These are phyloP conservation scores for Spodoptera exigua DNA, from an alignment of 2,888 invertebrate genomes.

Conservation along the genomic window DNA sequence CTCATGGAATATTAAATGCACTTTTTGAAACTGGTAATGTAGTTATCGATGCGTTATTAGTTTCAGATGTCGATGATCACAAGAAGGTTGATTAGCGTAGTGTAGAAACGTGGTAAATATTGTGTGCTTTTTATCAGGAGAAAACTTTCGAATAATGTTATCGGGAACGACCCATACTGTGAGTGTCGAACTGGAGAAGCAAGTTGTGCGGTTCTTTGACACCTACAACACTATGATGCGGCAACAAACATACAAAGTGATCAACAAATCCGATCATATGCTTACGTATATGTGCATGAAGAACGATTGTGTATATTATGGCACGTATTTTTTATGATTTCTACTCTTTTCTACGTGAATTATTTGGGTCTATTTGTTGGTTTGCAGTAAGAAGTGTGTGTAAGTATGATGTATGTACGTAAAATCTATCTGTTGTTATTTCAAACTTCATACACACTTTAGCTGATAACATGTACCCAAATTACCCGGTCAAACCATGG, in stretches of 20 bases:
- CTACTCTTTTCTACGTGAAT: not conserved
- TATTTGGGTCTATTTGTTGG: too few relatives aligned
- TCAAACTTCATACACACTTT: too few relatives aligned
- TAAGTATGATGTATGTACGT: too few relatives aligned
- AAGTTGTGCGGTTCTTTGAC: conserved; percentile 86
- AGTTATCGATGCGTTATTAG: not conserved
- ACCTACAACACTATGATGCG: conserved; percentile 89
- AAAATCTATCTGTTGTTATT: too few relatives aligned
- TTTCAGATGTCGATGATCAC: too few relatives aligned
- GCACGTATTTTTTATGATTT: conserved; percentile 55
- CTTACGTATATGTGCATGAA: conserved; percentile 90
- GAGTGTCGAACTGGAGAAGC: conserved; percentile 84
- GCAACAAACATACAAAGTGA: conserved; percentile 84
- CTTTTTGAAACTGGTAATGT: conserved; percentile 79
- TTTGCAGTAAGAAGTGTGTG: too few relatives aligned
- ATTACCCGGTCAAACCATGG: too few relatives aligned
- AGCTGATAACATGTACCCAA: too few relatives aligned
- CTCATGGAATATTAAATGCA: conserved; percentile 71
- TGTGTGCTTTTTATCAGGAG: conserved; percentile 71
- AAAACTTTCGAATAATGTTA: conserved; percentile 82
- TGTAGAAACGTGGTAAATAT: too few relatives aligned
- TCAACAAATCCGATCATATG: conserved; percentile 87
- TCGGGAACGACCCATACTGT: conserved; percentile 82
- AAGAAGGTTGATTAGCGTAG: too few relatives aligned
- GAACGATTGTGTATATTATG: conserved; percentile 79